Percentiles rank a stretch among this genome's conserved stretches.
Evolutionary conservation across 37 sponge, comb jelly and placozoan species (phyloP).

Genomic region (Cliona cf. orientalis): DNA sequence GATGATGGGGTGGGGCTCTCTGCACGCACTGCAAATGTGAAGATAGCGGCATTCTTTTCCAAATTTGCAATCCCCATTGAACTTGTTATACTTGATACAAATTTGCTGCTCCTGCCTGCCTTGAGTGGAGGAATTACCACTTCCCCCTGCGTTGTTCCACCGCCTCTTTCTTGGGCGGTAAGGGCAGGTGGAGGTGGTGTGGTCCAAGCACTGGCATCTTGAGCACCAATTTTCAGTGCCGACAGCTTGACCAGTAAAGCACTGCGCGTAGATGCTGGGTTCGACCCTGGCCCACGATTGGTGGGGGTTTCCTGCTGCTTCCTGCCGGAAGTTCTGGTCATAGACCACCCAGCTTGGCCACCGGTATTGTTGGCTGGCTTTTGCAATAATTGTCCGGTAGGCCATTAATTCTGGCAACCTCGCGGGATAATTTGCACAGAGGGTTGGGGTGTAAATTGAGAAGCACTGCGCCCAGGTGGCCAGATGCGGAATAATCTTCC

Average conservation of each 20-base stretch:
- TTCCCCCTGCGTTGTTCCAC: neutral
- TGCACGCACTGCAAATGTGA: constrained; percentile 20
- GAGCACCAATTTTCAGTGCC: constrained; percentile 16
- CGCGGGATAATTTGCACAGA: constrained; percentile 2
- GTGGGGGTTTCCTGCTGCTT: constrained; percentile 14
- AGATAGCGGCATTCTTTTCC: constrained; percentile 21
- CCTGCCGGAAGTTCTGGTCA: constrained; percentile 51
- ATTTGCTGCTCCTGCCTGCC: neutral
- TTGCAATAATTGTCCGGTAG: constrained; percentile 27
- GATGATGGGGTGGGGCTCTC: constrained; percentile 17
- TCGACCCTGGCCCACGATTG: constrained; percentile 29
- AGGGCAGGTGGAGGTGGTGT: constrained; percentile 17
- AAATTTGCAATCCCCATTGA: constrained; percentile 35
- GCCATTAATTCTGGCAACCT: constrained; percentile 33
- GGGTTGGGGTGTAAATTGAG: constrained; percentile 11
- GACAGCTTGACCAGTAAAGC: constrained; percentile 20
- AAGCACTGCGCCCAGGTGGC: constrained; percentile 63
- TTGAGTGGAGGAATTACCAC: too few relatives aligned
- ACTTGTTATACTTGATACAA: constrained; percentile 31
- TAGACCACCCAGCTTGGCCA: constrained; percentile 51
- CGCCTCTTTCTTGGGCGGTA: neutral
- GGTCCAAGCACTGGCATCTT: constrained; percentile 19
- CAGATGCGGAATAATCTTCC: constrained; percentile 34
- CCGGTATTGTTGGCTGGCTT: constrained; percentile 13
- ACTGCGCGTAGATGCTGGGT: constrained; percentile 41